A percentile compares a stretch with the other conserved stretches of the same genome.
Evolutionary conservation across 2,888 invertebrate genomes (phyloP).

Genomic region (Clunio marinus): DNA sequence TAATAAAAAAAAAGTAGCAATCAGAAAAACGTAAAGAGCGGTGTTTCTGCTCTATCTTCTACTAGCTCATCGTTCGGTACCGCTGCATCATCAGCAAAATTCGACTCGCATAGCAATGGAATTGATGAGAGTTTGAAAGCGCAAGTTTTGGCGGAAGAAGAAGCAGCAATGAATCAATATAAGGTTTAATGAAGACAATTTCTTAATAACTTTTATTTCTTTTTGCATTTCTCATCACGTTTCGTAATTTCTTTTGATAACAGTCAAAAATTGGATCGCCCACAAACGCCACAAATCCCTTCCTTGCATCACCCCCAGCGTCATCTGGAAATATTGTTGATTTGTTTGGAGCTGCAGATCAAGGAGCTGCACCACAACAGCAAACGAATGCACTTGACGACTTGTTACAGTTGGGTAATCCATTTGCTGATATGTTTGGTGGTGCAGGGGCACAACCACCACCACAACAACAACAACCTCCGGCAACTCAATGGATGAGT

Average conservation of each 20-base stretch:
- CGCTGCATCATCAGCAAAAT: constrained; percentile 69
- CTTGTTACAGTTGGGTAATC: constrained; percentile 82
- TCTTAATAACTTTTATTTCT: constrained; percentile 11
- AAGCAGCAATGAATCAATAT: constrained; percentile 91
- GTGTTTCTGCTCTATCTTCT: constrained; percentile 80
- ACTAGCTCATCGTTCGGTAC: constrained; percentile 85
- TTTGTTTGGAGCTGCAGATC: constrained; percentile 65
- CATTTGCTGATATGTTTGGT: constrained; percentile 82
- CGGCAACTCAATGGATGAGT: constrained; percentile 52
- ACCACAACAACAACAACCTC: constrained; percentile 44
- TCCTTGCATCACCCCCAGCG: constrained; percentile 68
- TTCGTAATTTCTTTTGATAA: background rate
- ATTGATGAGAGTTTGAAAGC: constrained; percentile 82
- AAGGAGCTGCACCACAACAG: constrained; percentile 47
- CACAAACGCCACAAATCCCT: constrained; percentile 75
- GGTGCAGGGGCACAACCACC: constrained; percentile 50
- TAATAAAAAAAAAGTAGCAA: constrained; percentile 55
- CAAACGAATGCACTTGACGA: constrained; percentile 79
- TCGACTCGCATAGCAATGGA: constrained; percentile 65
- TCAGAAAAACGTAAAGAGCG: constrained; percentile 84
- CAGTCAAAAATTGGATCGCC: constrained; percentile 77
- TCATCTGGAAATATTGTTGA: constrained; percentile 64
- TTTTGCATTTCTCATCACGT: constrained; percentile 14
- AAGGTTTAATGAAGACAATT: constrained; percentile 61
- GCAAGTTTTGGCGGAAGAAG: constrained; percentile 91